Evolutionary conservation across 2,113 vertebrate species (phyloP), one percentile per base, ranked within the genome.

Genomic region (Callithrix jacchus): DNA sequence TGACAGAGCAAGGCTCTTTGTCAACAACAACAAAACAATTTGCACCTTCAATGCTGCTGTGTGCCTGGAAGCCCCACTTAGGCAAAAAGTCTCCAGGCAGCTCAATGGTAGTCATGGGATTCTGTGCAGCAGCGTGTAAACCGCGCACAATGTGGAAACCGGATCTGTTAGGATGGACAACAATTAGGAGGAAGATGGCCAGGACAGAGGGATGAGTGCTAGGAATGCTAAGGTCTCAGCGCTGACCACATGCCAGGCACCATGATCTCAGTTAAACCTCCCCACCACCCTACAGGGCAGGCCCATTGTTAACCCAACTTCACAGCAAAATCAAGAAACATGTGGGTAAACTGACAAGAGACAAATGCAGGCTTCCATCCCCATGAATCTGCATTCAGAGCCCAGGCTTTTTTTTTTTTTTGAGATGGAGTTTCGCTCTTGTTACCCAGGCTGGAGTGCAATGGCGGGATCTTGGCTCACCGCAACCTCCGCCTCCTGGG

Each of bases 241-340:
- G 18, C 18, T 16, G 30, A 64, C 37, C 47, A 58, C 56, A 30
- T 2, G 2, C 32, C 74, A 68, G 70, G 14, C 18, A n/a, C 54
- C 14, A 7, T 9, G 5, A 25, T 13, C 30, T 32, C 85, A 45
- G 16, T 21, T 18, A 56, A 58, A 12, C 42, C 49, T 58, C 20
- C 7, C 42, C 30, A 6, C 5, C 32, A 40, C 64, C 3, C 20
- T 11, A 0, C 0, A 2, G 42, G 27, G 9, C 1, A 7, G 45
- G n/a, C 8, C 18, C 2, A 5, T 0, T 2, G 6, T 12, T 14
- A 25, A 25, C 18, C 58, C 6, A 13, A 61, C 30, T 74, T 40
- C 3, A 20, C 8, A 0, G 37, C 9, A 58, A 54, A 45, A 47
- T 10, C 37, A 9, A 73, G 84, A 56, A 82, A 42, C 21, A 5